Evolutionary conservation across 2,888 invertebrate genomes (phyloP).

Genomic region (Euplagia quadripunctaria): DNA sequence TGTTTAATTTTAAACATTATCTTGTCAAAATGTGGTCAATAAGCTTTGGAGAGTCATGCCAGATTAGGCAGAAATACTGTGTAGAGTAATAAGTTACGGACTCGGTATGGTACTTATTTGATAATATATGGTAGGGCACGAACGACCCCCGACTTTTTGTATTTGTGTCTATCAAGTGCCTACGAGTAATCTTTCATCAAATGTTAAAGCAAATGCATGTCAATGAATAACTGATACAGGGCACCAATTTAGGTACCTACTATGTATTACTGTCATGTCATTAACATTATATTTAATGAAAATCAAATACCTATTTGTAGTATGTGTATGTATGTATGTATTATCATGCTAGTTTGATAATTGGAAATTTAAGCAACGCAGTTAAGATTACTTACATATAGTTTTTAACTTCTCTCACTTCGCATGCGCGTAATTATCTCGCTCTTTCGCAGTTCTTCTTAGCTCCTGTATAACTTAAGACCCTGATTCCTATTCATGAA

Average conservation of each 20-base stretch:
- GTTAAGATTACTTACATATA: not conserved
- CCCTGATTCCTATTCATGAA: constrained; percentile 5
- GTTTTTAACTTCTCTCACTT: constrained; percentile 21
- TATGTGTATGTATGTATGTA: no score
- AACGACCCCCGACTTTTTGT: not conserved
- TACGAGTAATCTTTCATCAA: no score
- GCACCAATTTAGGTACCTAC: not conserved
- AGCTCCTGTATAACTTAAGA: constrained; percentile 18
- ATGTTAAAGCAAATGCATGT: no score
- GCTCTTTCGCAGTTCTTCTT: constrained; percentile 21
- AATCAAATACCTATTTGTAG: not conserved
- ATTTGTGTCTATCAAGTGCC: no score
- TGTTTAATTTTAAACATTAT: not conserved
- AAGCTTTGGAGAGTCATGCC: not conserved
- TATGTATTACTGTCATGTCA: not conserved
- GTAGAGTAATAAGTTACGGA: not conserved
- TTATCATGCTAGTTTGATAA: not conserved
- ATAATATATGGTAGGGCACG: not conserved
- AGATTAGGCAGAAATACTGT: not conserved
- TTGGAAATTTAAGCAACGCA: not conserved
- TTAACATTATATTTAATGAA: not conserved
- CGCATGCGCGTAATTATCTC: constrained; percentile 23
- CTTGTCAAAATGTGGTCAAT: not conserved
- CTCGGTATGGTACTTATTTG: not conserved
- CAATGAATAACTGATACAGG: not conserved